A percentile compares a stretch with the other conserved stretches of the same genome.
Evolutionary conservation across 2,113 vertebrate species (phyloP).

Genomic region (Acanthisitta chloris): DNA sequence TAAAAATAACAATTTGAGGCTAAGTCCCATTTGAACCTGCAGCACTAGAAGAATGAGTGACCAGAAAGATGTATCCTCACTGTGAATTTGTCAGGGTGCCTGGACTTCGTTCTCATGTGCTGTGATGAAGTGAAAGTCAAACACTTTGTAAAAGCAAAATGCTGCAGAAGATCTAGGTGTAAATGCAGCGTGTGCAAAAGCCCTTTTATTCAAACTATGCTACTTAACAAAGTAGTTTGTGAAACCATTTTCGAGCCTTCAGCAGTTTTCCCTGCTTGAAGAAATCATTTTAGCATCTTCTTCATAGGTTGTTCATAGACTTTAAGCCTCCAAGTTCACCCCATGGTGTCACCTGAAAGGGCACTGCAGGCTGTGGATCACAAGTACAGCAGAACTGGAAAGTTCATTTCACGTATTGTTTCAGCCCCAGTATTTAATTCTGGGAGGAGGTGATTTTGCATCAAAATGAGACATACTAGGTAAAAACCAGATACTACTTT

Average conservation of each 20-base stretch:
- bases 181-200: slow-evolving; percentile 7
- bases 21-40: not conserved
- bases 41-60: not conserved
- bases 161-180: slow-evolving; percentile 6
- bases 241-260: slow-evolving; percentile 5
- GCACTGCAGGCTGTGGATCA: not conserved
- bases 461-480: slow-evolving; percentile 65
- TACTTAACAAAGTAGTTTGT: slow-evolving; percentile 1
- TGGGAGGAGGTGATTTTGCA: slow-evolving; percentile 66
- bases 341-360: not conserved
- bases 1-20: not conserved
- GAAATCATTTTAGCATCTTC: slow-evolving; percentile 26
- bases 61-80: not conserved
- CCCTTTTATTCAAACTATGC: slow-evolving; percentile 20
- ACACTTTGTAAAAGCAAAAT: not conserved
- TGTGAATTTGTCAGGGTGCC: not conserved
- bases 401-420: slow-evolving; percentile 55
- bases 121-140: accelerated
- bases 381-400: not conserved
- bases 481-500: slow-evolving; percentile 67
- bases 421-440: slow-evolving; percentile 62
- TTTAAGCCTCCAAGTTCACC: not conserved
- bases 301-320: not conserved
- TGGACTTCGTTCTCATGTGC: not conserved
- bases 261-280: slow-evolving; percentile 22